These are phyloP conservation scores for Andrena bicolor DNA, from an alignment of 2,888 invertebrate genomes.

Conservation along the genomic window DNA sequence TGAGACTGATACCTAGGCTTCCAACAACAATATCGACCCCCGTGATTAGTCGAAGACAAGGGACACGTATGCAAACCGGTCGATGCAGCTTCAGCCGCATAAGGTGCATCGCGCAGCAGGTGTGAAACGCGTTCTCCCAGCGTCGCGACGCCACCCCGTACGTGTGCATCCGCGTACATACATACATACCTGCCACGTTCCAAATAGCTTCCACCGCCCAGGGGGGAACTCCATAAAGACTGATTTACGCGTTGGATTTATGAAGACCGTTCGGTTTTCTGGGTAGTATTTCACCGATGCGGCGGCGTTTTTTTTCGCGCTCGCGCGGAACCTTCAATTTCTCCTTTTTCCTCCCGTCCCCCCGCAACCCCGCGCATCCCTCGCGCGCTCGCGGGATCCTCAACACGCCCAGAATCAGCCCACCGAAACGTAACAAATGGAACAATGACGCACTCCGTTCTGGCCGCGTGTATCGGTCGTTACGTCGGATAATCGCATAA, in stretches of 20 bases:
- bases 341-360: conserved; percentile 43
- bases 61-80: conserved; percentile 28
- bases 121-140: conserved; percentile 39
- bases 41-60: conserved; percentile 60
- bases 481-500: conserved; percentile 69
- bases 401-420: conserved; percentile 6
- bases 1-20: conserved; percentile 1
- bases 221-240: conserved; percentile 80
- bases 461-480: conserved; percentile 47
- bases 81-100: conserved; percentile 18
- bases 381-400: not conserved
- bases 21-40: conserved; percentile 38
- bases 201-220: conserved; percentile 74
- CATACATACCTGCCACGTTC: conserved; percentile 52
- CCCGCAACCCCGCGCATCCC: conserved; percentile 18
- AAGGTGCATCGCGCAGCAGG: conserved; percentile 46
- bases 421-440: conserved; percentile 35
- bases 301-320: conserved; percentile 49
- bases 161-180: conserved; percentile 17
- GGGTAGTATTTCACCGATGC: conserved; percentile 78
- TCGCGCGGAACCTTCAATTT: conserved; percentile 68
- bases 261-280: conserved; percentile 83
- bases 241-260: conserved; percentile 83
- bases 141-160: conserved; percentile 22
- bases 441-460: conserved; percentile 26